Evolutionary conservation across 2,888 invertebrate species (phyloP), one percentile per base, ranked within the genome.

Genomic region (Xestia sexstrigata): DNA sequence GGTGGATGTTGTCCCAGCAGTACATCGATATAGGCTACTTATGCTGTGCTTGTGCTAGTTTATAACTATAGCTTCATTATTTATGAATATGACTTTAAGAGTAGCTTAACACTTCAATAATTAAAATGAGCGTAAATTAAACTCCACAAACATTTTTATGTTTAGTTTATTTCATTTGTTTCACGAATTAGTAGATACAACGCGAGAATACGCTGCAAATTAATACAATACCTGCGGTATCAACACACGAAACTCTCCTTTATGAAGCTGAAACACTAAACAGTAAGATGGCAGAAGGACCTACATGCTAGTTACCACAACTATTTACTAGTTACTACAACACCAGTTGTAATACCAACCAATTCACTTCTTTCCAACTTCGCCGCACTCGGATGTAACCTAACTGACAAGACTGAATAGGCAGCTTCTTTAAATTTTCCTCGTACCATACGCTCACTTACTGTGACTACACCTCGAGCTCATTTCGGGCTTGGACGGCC

Each of bases 201-300:
- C 72, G 52, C 52, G 74, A 68, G 65, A 72, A 81, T 83, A 72
- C 70, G 58, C 73, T 71, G 71, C 76, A 82, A 74, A 86, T 81
- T 72, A 81, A 80, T 76, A 80, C 70, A 70, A 81, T 74, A 78
- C 74, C 70, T 79, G 79, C 42, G 49, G 70, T 74, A 62, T 63
- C 47, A 76, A 49, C 58, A 68, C 62, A 75, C 78, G 66, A 76
- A 70, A 47, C 45, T 23, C 62, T 39, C 74, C 55, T 73, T 58
- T 60, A 76, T 66, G 74, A 52, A 62, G 45, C 26, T 20, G 55
- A 30, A 62, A 30, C 26, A 79, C 17, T 39, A 55, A 39, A 68
- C 78, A 78, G 45, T 8, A 15, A 76, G 4, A 62, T 35, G 0
- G 1, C 70, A 84, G 81, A 84, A 85, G 65, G 49, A 23, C 8